Evolutionary conservation across 2,113 vertebrate species (phyloP).

Genomic region (Cyanistes caeruleus): DNA sequence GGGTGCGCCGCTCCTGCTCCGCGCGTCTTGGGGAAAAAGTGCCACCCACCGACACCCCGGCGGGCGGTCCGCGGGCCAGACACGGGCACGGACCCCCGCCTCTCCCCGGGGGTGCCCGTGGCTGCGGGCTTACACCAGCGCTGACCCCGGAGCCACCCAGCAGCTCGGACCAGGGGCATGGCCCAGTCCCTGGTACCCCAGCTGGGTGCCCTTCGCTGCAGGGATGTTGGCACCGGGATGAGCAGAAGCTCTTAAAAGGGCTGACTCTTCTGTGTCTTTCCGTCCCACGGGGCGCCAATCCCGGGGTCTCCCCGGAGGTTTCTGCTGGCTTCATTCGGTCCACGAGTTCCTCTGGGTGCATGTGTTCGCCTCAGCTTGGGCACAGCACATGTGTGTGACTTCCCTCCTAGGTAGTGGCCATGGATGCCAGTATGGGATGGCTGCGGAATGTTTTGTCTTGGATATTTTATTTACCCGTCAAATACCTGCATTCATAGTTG

Average conservation of each 20-base stretch:
- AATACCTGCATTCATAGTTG: accelerated
- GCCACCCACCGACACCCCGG: neutral
- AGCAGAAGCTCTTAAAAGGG: neutral
- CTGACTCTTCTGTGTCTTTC: neutral
- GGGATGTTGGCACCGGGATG: neutral
- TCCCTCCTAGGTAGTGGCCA: neutral
- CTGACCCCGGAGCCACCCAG: neutral
- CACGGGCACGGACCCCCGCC: too few species aligned
- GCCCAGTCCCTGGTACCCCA: neutral
- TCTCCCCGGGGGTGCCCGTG: accelerated
- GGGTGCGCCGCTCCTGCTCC: neutral
- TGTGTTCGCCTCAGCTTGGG: neutral
- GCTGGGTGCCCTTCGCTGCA: neutral
- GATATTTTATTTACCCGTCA: accelerated
- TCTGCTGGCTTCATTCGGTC: neutral
- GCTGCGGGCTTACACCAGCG: neutral
- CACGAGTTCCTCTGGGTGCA: neutral
- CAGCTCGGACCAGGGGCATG: accelerated
- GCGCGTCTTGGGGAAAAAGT: neutral
- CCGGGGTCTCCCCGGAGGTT: neutral
- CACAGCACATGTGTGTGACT: accelerated
- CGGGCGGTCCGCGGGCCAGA: neutral
- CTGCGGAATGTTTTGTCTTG: neutral
- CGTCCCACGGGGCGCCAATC: accelerated
- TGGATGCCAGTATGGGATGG: too few species aligned